These are phyloP conservation scores for Thaumatotibia leucotreta DNA, from an alignment of 1,140 invertebrate genomes.

Conservation along the genomic window DNA sequence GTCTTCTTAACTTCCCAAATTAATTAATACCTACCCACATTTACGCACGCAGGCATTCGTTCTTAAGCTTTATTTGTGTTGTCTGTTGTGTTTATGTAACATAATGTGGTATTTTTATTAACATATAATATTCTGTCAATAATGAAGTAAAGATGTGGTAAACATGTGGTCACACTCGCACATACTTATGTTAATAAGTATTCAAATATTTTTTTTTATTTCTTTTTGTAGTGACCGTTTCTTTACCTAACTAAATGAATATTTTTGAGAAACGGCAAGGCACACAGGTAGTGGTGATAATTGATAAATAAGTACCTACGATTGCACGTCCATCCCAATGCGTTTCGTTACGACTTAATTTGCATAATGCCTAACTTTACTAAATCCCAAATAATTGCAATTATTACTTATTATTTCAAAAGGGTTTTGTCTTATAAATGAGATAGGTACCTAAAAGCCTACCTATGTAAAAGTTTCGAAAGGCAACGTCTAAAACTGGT, in stretches of 20 bases:
- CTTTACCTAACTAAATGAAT: too few relatives aligned
- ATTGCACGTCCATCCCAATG: neutral
- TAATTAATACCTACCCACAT: neutral
- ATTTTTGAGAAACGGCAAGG: neutral
- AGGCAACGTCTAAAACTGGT: too few relatives aligned
- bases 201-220: too few relatives aligned
- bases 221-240: too few relatives aligned
- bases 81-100: neutral
- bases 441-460: too few relatives aligned
- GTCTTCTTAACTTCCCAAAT: neutral
- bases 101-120: neutral
- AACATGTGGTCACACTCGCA: neutral
- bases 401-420: too few relatives aligned
- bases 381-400: too few relatives aligned
- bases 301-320: too few relatives aligned
- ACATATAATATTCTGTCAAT: neutral
- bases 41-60: neutral
- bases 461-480: too few relatives aligned
- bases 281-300: neutral
- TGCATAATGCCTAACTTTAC: neutral
- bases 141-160: neutral
- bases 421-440: too few relatives aligned
- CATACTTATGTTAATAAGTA: too few relatives aligned
- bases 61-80: neutral
- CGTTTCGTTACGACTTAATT: neutral